Evolutionary conservation across 2,113 vertebrate species (phyloP), one percentile per base, ranked within the genome.

Genomic region (Limanda limanda): DNA sequence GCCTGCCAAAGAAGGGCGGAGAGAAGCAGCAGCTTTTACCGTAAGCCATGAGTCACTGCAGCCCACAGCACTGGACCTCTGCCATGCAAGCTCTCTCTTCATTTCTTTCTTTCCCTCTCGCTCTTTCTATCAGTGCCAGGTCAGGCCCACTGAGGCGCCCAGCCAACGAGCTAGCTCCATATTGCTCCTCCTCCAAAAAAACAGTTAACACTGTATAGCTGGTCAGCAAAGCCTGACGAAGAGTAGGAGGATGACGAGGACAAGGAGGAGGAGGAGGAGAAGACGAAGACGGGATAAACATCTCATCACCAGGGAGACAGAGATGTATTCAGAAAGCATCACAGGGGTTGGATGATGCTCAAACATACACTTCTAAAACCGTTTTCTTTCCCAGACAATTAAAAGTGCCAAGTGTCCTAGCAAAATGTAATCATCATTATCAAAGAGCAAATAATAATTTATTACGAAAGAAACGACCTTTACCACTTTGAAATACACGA

Each of bases 11-110:
- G 85, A 88, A 84, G 91, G 92, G 92, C 21, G 92, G 91, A 87
- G 92, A 89, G 80, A 87, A 78, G 87, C 81, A 77, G 88, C 89
- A 90, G 88, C 88, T 90, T 92, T 93, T 94, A 93, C 92, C 85
- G 90, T 92, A 93, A 94, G 86, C 90, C 79, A 82, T 94, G 94
- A 94, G 85, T 95, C 92, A 94, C 91, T 86, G 69, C 91, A 91
- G 88, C 90, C 92, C 91, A 92, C 91, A 90, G 76, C 76, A 84
- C 88, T 93, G 92, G 92, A 91, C 66, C 66, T 83, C 82, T 92
- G 92, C 91, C 93, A 92, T 67, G 66, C 69, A 79, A 13, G 37
- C 74, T 86, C 77, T 85, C 82, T 77, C 68, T 72, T 77, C 64
- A 73, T 63, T 71, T 81, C 87, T 85, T 82, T 87, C 82, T 71